phyloP scores from a whole-genome alignment of 2,113 vertebrate species.

The Prochilodus magdalenae region DNA sequence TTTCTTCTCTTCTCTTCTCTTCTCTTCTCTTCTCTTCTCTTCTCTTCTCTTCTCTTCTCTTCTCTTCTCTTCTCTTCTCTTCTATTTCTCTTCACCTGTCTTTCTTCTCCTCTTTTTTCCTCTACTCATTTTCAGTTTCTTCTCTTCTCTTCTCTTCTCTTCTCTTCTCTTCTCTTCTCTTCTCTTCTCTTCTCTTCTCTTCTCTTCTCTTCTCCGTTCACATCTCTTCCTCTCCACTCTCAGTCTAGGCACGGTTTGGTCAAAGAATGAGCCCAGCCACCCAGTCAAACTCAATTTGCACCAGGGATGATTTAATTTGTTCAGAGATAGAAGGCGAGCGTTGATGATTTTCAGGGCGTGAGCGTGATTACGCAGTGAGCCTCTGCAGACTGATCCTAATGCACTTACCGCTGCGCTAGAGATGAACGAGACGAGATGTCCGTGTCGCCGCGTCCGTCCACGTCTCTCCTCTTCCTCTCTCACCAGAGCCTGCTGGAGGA shows the following conservation, averaged over 20 bases:
- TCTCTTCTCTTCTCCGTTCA: background rate
- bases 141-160: background rate
- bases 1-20: background rate
- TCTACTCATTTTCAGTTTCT: no score
- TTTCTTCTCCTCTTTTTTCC: background rate
- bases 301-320: slow-evolving; percentile 65
- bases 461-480: slow-evolving; percentile 38
- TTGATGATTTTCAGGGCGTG: slow-evolving; percentile 54
- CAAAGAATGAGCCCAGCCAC: slow-evolving; percentile 46
- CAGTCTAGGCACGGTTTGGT: slow-evolving; percentile 48
- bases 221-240: slow-evolving; percentile 45
- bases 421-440: slow-evolving; percentile 59
- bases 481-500: slow-evolving; percentile 63
- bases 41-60: background rate
- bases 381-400: slow-evolving; percentile 65
- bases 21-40: background rate
- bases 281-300: slow-evolving; percentile 62
- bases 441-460: slow-evolving; percentile 22
- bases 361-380: slow-evolving; percentile 59
- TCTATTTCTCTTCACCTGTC: no score
- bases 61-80: background rate
- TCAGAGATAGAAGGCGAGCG: slow-evolving; percentile 58
- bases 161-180: background rate
- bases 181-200: background rate
- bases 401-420: slow-evolving; percentile 64